Evolutionary conservation across 2,797 vertebrate genomes (phyloP).

Genomic region (Gymnocypris eckloni): DNA sequence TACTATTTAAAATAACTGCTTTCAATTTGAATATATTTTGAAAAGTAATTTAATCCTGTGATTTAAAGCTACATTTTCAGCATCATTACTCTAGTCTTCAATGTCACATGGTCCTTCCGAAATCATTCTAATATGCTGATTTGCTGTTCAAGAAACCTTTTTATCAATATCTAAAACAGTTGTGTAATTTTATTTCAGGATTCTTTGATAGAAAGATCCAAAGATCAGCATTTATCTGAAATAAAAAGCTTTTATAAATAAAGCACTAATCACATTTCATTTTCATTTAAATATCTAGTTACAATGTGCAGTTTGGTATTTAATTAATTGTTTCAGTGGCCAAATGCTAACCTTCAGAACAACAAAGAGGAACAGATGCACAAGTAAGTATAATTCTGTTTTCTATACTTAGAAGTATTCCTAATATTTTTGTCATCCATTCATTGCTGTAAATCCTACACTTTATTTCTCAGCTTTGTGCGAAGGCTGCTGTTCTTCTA

Average conservation of each 20-base stretch:
- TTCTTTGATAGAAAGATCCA: too few species aligned
- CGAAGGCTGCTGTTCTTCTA: slow-evolving; percentile 96
- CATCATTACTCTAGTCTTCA: too few species aligned
- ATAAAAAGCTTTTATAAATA: not conserved
- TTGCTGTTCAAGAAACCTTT: too few species aligned
- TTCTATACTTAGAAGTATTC: not conserved
- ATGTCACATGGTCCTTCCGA: too few species aligned
- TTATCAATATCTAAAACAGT: too few species aligned
- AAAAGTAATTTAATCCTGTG: too few species aligned
- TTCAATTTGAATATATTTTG: too few species aligned
- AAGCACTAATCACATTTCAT: not conserved
- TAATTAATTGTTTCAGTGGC: slow-evolving; percentile 82
- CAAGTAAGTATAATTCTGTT: slow-evolving; percentile 76
- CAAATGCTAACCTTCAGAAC: slow-evolving; percentile 94
- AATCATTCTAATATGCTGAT: too few species aligned
- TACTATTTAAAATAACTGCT: too few species aligned
- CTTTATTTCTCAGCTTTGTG: slow-evolving; percentile 84
- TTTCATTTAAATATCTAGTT: not conserved
- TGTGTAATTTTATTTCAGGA: too few species aligned
- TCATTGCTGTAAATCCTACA: slow-evolving; percentile 10
- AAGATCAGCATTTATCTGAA: too few species aligned
- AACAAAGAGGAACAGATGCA: slow-evolving; percentile 99
- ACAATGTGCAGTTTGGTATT: not conserved
- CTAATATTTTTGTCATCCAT: not conserved
- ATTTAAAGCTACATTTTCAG: too few species aligned